These are phyloP conservation scores for Folsomia candida DNA, from an alignment of 2,888 invertebrate species.

Conservation along the genomic window DNA sequence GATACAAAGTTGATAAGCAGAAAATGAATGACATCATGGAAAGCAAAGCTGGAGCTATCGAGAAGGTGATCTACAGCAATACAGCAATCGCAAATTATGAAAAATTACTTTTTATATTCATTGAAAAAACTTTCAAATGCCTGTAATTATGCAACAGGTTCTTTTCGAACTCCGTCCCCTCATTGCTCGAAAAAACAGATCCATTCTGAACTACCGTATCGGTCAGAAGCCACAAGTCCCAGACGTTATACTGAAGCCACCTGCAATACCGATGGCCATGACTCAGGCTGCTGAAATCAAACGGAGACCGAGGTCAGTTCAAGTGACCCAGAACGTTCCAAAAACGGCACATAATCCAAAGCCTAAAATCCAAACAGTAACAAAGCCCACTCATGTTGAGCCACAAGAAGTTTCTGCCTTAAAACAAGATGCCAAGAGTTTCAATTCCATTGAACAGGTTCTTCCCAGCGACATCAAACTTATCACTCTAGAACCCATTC, in stretches of 20 bases:
- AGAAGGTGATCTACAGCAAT: slow-evolving; percentile 18
- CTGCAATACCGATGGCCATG: neutral
- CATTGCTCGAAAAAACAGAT: slow-evolving; percentile 14
- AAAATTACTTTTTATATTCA: neutral
- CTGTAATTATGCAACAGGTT: slow-evolving; percentile 4
- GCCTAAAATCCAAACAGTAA: neutral
- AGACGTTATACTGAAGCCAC: neutral
- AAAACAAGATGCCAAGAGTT: neutral
- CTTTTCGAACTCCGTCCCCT: slow-evolving; percentile 16
- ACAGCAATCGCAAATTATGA: neutral
- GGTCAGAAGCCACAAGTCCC: neutral
- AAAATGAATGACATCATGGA: slow-evolving; percentile 23
- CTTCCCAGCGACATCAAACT: neutral
- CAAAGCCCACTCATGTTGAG: neutral
- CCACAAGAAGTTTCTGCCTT: neutral
- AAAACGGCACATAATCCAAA: neutral
- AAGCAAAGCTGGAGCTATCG: slow-evolving; percentile 29
- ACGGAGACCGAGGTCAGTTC: neutral
- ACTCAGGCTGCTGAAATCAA: neutral
- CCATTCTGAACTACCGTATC: slow-evolving; percentile 8
- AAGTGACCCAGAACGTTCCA: neutral
- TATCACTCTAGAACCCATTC: neutral
- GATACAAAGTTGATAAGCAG: slow-evolving; percentile 23
- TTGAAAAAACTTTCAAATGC: neutral
- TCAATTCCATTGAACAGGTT: neutral